phyloP scores from a whole-genome alignment of 1,140 invertebrate genomes.

The Drosophila santomea region DNA sequence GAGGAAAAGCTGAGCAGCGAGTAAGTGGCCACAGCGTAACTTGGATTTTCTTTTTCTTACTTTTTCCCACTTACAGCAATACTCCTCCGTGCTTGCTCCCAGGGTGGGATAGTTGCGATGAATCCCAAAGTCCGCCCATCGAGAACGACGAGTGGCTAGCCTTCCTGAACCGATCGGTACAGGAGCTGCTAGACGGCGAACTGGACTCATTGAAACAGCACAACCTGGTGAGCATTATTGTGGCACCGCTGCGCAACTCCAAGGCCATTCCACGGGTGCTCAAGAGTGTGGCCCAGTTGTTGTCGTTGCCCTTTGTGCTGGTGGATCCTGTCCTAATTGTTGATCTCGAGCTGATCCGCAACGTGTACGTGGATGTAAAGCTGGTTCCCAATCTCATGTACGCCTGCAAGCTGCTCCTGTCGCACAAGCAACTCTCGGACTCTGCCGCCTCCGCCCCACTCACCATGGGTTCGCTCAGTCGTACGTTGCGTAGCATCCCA shows the following conservation, averaged over 20 bases:
- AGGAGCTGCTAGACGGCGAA: constrained; percentile 90
- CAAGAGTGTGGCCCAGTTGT: constrained; percentile 89
- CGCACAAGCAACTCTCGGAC: constrained; percentile 68
- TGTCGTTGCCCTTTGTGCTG: constrained; percentile 90
- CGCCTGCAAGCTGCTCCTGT: constrained; percentile 88
- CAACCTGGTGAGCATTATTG: constrained; percentile 90
- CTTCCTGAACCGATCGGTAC: constrained; percentile 89
- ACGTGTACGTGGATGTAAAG: constrained; percentile 90
- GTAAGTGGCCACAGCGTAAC: constrained; percentile 32
- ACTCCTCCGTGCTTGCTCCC: constrained; percentile 80
- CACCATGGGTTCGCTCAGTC: constrained; percentile 43
- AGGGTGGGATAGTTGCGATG: constrained; percentile 84
- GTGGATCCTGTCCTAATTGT: constrained; percentile 87
- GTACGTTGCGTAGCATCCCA: constrained; percentile 80
- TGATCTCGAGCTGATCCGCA: constrained; percentile 85
- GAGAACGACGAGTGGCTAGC: constrained; percentile 94
- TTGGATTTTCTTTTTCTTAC: too few relatives aligned
- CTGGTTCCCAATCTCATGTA: constrained; percentile 91
- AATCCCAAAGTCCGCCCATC: constrained; percentile 87
- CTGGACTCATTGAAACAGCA: constrained; percentile 89
- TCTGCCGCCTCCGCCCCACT: constrained; percentile 60
- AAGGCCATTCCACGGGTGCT: constrained; percentile 88
- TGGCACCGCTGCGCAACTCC: constrained; percentile 89
- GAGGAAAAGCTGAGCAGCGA: constrained; percentile 82
- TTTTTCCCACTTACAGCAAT: constrained; percentile 42